These are phyloP conservation scores for Coregonus sp. DNA, from an alignment of 2,797 vertebrate species.

Conservation along the genomic window DNA sequence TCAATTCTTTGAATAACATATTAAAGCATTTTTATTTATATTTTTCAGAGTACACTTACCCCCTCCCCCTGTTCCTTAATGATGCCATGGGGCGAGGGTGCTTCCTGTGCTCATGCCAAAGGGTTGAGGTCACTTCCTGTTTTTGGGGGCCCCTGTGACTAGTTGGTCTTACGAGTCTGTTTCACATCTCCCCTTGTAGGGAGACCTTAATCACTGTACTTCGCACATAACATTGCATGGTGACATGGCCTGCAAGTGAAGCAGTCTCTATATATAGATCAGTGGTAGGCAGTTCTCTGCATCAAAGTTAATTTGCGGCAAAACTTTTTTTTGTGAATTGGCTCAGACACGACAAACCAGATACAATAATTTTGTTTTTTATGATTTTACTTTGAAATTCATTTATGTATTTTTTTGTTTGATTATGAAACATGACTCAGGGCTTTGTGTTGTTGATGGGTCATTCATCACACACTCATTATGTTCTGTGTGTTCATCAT, in stretches of 20 bases:
- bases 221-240: background rate
- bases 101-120: constrained; percentile 63
- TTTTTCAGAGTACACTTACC: background rate
- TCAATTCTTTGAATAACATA: background rate
- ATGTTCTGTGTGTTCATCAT: constrained; percentile 30
- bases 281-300: background rate
- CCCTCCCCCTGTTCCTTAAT: constrained; percentile 18
- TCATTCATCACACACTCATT: constrained; percentile 52
- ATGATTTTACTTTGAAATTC: background rate
- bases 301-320: background rate
- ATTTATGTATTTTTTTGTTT: background rate
- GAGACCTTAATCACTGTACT: background rate
- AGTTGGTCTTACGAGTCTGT: constrained; percentile 20
- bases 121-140: constrained; percentile 68
- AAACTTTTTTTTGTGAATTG: background rate
- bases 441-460: constrained; percentile 38
- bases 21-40: background rate
- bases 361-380: no score
- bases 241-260: background rate
- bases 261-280: background rate
- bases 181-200: constrained; percentile 12
- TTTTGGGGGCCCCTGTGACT: constrained; percentile 40
- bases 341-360: no score
- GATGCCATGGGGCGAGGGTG: constrained; percentile 39
- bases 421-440: constrained; percentile 7